phyloP scores from a whole-genome alignment of 2,888 invertebrate species.

The Parascotia fuliginaria region DNA sequence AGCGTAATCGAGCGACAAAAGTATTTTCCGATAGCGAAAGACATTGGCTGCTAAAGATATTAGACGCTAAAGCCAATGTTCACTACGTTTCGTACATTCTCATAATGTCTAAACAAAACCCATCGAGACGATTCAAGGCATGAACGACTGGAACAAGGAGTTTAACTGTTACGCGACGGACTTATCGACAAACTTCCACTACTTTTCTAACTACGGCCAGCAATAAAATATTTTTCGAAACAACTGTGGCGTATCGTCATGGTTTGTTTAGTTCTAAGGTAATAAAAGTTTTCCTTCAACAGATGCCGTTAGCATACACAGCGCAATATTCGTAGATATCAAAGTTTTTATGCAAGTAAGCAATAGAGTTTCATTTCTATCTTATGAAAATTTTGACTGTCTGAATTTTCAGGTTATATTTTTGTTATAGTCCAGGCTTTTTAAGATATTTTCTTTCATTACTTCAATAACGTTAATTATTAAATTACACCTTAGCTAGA shows the following conservation, averaged over 20 bases:
- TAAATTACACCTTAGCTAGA: too few relatives aligned
- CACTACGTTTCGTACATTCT: slow-evolving; percentile 67
- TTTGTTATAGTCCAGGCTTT: too few relatives aligned
- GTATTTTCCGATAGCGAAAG: slow-evolving; percentile 60
- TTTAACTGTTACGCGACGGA: slow-evolving; percentile 58
- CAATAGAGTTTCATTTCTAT: too few relatives aligned
- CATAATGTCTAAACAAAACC: slow-evolving; percentile 75
- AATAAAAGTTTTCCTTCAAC: slow-evolving; percentile 1
- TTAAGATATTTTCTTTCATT: too few relatives aligned
- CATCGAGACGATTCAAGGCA: slow-evolving; percentile 57
- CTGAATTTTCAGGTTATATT: too few relatives aligned
- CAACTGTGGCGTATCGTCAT: slow-evolving; percentile 20
- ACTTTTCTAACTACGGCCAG: slow-evolving; percentile 29
- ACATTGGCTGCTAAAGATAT: slow-evolving; percentile 52
- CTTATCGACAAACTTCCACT: slow-evolving; percentile 69
- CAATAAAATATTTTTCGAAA: slow-evolving; percentile 39
- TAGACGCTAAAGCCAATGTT: slow-evolving; percentile 62
- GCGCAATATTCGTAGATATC: background rate
- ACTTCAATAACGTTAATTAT: too few relatives aligned
- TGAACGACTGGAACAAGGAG: slow-evolving; percentile 54
- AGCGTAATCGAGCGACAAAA: slow-evolving; percentile 40
- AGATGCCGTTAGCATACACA: background rate
- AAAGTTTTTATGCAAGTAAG: too few relatives aligned
- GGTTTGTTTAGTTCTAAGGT: slow-evolving; percentile 15
- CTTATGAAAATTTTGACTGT: too few relatives aligned